A percentile compares a stretch with the other conserved stretches of the same genome.
Evolutionary conservation across 2,888 invertebrate species (phyloP).

Genomic region (Hetaerina titia): DNA sequence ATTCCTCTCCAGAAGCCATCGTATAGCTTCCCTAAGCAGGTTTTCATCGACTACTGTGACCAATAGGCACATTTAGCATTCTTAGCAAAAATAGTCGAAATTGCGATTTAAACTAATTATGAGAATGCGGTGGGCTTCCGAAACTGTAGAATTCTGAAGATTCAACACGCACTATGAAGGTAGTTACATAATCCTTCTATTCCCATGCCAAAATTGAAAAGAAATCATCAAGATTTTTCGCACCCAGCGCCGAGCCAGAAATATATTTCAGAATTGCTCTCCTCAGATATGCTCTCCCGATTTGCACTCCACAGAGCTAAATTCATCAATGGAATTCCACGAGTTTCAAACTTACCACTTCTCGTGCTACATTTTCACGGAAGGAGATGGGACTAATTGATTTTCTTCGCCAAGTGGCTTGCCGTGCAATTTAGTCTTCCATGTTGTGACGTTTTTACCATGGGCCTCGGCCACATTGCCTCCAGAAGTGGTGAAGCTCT

Average conservation of each 20-base stretch:
- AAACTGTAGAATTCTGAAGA: neutral
- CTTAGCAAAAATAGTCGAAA: neutral
- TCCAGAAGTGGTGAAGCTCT: too few relatives aligned
- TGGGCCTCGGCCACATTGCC: too few relatives aligned
- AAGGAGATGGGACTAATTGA: neutral
- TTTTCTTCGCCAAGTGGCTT: neutral
- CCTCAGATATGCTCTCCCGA: neutral
- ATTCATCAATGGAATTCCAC: conserved; percentile 5
- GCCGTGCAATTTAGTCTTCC: too few relatives aligned
- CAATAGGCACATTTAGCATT: neutral
- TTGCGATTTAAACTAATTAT: neutral
- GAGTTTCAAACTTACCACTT: neutral
- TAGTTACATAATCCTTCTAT: neutral
- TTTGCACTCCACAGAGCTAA: neutral
- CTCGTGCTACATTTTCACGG: neutral
- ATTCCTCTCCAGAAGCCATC: too few relatives aligned
- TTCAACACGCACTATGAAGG: neutral
- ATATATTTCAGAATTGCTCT: neutral
- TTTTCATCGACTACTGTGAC: neutral
- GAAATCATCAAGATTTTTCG: neutral
- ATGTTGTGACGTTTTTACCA: too few relatives aligned
- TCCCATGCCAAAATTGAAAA: neutral
- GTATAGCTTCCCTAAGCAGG: neutral
- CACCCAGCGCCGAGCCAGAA: neutral
- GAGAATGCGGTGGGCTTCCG: neutral